A percentile compares a stretch with the other conserved stretches of the same genome.
Evolutionary conservation across 1,140 invertebrate species (phyloP).

Genomic region (Drosophila leontia): DNA sequence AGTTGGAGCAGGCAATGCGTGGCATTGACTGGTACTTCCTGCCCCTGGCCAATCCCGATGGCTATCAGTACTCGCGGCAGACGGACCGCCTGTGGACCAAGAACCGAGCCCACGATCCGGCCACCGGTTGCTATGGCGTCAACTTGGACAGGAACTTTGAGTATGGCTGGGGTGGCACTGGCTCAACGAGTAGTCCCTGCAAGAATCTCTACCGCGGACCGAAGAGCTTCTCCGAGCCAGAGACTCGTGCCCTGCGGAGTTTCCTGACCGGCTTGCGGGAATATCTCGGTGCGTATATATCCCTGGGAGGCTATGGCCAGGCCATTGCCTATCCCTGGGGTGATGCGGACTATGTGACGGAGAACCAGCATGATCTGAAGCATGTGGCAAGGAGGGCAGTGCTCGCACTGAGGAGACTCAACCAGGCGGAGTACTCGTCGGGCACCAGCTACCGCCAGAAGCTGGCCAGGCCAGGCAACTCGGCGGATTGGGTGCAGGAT

Average conservation of each 20-base stretch:
- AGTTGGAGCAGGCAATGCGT: constrained; percentile 87
- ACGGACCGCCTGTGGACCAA: constrained; percentile 90
- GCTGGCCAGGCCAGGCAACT: constrained; percentile 85
- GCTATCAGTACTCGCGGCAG: constrained; percentile 88
- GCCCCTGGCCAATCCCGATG: constrained; percentile 90
- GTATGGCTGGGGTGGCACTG: constrained; percentile 91
- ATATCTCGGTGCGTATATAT: constrained; percentile 87
- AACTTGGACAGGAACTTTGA: constrained; percentile 94
- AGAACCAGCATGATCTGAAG: constrained; percentile 64
- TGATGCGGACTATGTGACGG: constrained; percentile 73
- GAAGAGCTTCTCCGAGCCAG: constrained; percentile 92
- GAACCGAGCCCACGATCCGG: constrained; percentile 87
- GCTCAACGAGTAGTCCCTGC: constrained; percentile 92
- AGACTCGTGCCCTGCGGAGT: constrained; percentile 90
- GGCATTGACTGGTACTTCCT: constrained; percentile 93
- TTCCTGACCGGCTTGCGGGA: constrained; percentile 85
- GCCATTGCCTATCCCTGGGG: constrained; percentile 86
- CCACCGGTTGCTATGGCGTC: constrained; percentile 89
- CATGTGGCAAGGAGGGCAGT: constrained; percentile 62
- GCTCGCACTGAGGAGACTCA: constrained; percentile 67
- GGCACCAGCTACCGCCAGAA: constrained; percentile 78
- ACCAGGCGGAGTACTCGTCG: constrained; percentile 76
- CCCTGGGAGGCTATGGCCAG: constrained; percentile 93
- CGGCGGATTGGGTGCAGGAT: constrained; percentile 90
- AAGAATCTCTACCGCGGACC: constrained; percentile 92